Percentiles rank a stretch among this genome's conserved stretches.
Conservation (phyloP, 2,888 invertebrate genomes). For the Sarcophaga caerulescens region DNA sequence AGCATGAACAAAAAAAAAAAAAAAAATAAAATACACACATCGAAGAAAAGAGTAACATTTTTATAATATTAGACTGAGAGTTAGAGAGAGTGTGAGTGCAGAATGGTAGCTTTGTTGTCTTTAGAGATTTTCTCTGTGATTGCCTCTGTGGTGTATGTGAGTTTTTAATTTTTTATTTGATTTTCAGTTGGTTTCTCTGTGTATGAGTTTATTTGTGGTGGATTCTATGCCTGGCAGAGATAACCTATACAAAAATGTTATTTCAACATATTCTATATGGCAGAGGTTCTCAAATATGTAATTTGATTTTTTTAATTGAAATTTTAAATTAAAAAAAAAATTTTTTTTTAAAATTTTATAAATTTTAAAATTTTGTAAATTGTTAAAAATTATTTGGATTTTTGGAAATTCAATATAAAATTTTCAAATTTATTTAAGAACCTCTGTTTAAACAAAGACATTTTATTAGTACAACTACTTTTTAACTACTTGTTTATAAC, state of each 20-base stretch:
- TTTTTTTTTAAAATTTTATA: too few species aligned
- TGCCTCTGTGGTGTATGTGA: neutral
- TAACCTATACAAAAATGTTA: neutral
- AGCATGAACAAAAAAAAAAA: neutral
- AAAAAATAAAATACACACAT: conserved; percentile 4
- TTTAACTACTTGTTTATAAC: too few species aligned
- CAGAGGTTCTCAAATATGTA: neutral
- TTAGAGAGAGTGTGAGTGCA: conserved; percentile 37
- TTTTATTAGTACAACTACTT: neutral
- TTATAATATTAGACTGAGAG: conserved; percentile 50
- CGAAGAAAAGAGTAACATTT: conserved; percentile 18
- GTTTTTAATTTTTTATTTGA: conserved; percentile 7
- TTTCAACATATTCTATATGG: conserved; percentile 8
- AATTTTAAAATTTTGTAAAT: too few species aligned
- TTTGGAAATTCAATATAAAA: too few species aligned
- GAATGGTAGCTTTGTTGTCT: conserved; percentile 4
- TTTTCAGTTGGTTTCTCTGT: neutral
- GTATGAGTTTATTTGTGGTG: neutral
- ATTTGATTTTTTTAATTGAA: neutral
- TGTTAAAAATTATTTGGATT: too few species aligned
- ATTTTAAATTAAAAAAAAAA: neutral
- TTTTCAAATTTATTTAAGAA: neutral
- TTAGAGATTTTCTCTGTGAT: neutral
- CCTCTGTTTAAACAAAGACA: neutral
- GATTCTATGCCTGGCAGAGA: neutral